Evolutionary conservation across 1,140 invertebrate genomes (phyloP).

Genomic region (Neuroterus valhalla): DNA sequence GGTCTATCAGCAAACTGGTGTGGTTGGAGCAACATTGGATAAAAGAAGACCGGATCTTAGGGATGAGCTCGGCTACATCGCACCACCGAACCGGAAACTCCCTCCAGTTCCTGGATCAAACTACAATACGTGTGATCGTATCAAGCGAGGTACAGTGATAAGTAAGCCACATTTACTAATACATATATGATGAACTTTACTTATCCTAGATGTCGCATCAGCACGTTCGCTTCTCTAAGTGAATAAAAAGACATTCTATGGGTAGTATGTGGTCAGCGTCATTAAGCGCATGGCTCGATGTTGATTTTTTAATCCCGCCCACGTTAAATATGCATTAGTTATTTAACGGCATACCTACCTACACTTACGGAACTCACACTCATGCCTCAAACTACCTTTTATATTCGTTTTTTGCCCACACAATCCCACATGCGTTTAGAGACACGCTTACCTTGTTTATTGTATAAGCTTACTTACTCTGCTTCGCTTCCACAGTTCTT

Average conservation of each 20-base stretch:
- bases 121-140: slow-evolving; percentile 94
- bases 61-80: slow-evolving; percentile 93
- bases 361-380: too few species aligned
- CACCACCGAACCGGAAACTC: slow-evolving; percentile 92
- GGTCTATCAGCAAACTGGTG: slow-evolving; percentile 89
- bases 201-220: slow-evolving; percentile 63
- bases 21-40: slow-evolving; percentile 85
- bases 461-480: neutral
- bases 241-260: slow-evolving; percentile 9
- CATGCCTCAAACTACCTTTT: neutral
- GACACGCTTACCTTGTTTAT: neutral
- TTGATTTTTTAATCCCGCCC: neutral
- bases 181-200: slow-evolving; percentile 64
- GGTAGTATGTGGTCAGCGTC: slow-evolving; percentile 26
- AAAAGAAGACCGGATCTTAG: slow-evolving; percentile 88
- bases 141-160: slow-evolving; percentile 93
- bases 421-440: slow-evolving; percentile 1
- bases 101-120: slow-evolving; percentile 93
- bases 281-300: slow-evolving; percentile 10
- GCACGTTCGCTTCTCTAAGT: slow-evolving; percentile 53
- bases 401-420: neutral
- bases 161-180: slow-evolving; percentile 81
- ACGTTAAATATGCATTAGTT: neutral
- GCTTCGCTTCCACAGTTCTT: slow-evolving; percentile 11
- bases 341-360: too few species aligned